These are phyloP conservation scores for Alfaro cultratus DNA, from an alignment of 2,797 vertebrate species.

Conservation along the genomic window DNA sequence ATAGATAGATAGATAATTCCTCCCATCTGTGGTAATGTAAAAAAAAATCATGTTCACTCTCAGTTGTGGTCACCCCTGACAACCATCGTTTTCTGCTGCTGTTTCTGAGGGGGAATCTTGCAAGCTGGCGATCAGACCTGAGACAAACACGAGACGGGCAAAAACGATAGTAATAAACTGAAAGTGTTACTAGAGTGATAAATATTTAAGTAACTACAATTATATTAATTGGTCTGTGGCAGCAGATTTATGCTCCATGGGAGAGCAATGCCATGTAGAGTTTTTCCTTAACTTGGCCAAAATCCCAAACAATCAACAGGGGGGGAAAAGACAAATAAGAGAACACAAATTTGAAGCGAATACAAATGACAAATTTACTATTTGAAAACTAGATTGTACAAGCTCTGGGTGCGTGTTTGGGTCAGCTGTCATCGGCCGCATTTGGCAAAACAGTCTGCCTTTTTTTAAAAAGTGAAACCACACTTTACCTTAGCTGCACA, in stretches of 20 bases:
- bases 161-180: conserved; percentile 40
- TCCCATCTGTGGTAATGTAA: background rate
- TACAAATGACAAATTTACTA: conserved; percentile 28
- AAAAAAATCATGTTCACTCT: conserved; percentile 13
- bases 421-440: conserved; percentile 1
- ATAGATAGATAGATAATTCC: background rate
- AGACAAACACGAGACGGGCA: background rate
- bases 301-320: conserved; percentile 56
- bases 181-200: conserved; percentile 49
- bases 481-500: background rate
- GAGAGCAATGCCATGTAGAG: conserved; percentile 52
- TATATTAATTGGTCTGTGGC: conserved; percentile 68
- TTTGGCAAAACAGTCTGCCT: background rate
- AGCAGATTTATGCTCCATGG: conserved; percentile 50
- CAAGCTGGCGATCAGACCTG: conserved; percentile 24
- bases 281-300: conserved; percentile 58
- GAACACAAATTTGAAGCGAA: conserved; percentile 39
- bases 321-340: conserved; percentile 18
- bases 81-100: conserved; percentile 58
- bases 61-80: conserved; percentile 59
- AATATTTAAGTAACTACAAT: conserved; percentile 65
- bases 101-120: conserved; percentile 26
- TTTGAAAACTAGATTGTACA: conserved; percentile 14
- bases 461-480: background rate
- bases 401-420: background rate